Evolutionary conservation across 2,797 vertebrate genomes (phyloP).

Genomic region (Spinibarbus caldwelli): DNA sequence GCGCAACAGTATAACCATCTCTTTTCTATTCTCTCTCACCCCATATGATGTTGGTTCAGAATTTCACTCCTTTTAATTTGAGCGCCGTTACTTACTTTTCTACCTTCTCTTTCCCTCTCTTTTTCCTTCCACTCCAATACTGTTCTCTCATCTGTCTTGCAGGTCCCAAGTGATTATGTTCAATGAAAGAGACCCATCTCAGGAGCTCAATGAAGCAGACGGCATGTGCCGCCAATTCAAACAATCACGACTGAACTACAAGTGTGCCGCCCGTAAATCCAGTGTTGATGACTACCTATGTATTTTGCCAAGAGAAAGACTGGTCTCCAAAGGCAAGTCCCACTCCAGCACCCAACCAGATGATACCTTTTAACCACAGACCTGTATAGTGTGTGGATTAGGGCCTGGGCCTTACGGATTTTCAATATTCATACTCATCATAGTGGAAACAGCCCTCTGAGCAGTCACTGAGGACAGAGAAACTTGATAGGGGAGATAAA

Average conservation of each 20-base stretch:
- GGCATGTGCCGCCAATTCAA: conserved; percentile 69
- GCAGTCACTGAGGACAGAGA: conserved; percentile 23
- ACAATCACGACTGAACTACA: conserved; percentile 75
- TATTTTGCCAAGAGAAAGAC: conserved; percentile 66
- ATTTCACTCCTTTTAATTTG: neutral
- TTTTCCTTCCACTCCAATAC: conserved; percentile 53
- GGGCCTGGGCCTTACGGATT: conserved; percentile 26
- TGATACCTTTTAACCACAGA: conserved; percentile 47
- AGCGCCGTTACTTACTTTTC: neutral
- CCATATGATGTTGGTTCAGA: neutral
- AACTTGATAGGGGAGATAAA: conserved; percentile 24
- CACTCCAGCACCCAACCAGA: conserved; percentile 29
- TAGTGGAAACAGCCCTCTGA: conserved; percentile 41
- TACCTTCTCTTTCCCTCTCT: conserved; percentile 19
- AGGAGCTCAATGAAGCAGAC: conserved; percentile 60
- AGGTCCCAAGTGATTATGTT: conserved; percentile 72
- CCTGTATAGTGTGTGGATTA: conserved; percentile 30
- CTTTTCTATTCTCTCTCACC: neutral
- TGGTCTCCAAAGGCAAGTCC: conserved; percentile 56
- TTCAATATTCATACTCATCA: conserved; percentile 50
- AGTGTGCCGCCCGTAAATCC: conserved; percentile 76
- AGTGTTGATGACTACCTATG: conserved; percentile 74
- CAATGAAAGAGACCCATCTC: conserved; percentile 68
- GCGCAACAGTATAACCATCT: neutral
- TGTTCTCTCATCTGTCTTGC: conserved; percentile 39